Evolutionary conservation across 2,797 vertebrate genomes (phyloP).

Genomic region (Hydrocynus forskahlii): DNA sequence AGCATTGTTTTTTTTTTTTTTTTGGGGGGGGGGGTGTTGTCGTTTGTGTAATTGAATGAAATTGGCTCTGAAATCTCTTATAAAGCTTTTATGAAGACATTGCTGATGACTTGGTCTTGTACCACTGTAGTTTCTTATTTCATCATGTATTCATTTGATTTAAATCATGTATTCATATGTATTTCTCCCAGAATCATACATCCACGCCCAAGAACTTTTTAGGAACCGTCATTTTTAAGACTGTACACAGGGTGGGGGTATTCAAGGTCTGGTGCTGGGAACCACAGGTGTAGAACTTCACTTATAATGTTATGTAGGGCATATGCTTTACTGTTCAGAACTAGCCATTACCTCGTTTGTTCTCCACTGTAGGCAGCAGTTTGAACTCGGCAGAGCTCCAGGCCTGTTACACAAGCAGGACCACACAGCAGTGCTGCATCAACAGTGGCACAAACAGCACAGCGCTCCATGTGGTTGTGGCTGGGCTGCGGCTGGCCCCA

Average conservation of each 20-base stretch:
- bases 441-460: constrained; percentile 47
- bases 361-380: constrained; percentile 4
- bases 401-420: constrained; percentile 30
- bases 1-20: too few relatives aligned
- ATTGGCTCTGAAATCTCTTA: too few relatives aligned
- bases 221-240: background rate
- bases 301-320: background rate
- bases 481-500: constrained; percentile 35
- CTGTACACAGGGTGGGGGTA: background rate
- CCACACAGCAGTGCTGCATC: constrained; percentile 43
- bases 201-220: background rate
- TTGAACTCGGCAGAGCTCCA: constrained; percentile 7
- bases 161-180: too few relatives aligned
- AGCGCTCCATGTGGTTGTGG: constrained; percentile 48
- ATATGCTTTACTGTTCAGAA: background rate
- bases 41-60: too few relatives aligned
- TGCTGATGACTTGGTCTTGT: too few relatives aligned
- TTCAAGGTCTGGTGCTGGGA: background rate
- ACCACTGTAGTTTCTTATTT: too few relatives aligned
- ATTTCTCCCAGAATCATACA: background rate
- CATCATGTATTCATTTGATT: too few relatives aligned
- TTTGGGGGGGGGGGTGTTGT: too few relatives aligned
- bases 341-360: background rate
- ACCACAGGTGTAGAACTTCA: background rate
- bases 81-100: too few relatives aligned